Evolutionary conservation across 2,888 invertebrate species (phyloP), one percentile per base, ranked within the genome.

Genomic region (Clostera curtula): DNA sequence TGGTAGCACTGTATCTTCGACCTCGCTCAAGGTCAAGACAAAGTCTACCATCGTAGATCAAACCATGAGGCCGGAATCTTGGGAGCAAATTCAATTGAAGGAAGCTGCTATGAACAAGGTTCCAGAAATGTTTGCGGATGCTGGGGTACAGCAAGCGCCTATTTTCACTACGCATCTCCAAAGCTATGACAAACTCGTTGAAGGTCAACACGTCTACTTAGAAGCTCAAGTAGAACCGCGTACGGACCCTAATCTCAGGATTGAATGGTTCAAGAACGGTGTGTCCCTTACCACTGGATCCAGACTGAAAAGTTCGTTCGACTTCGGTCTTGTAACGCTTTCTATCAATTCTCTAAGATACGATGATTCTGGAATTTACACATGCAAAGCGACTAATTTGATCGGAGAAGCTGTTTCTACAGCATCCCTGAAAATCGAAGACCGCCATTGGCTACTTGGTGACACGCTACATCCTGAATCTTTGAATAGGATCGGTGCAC

Each of bases 211-310:
- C 56, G 91, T 96, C 2, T 90, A 90, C 52, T 71, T 96, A 27
- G 95, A 96, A 73, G 96, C 95, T 25, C 94, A 94, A 71, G 95
- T 96, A 6, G 95, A 96, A 58, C 96, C 96, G 6, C 87, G 94
- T 45, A 91, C 93, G 4, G 96, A 96, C 84, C 93, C 95, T 0
- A 92, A 95, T 58, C 83, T 96, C 18, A 87, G 91, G 34, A 90
- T 95, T 29, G 96, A 96, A 69, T 96, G 96, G 96, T 96, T 93
- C 72, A 95, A 95, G 63, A 96, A 96, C 62, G 94, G 95, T n/a
- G 76, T 93, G 22, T 87, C 93, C 1, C 83, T 96, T 9, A 93
- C 93, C 33, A 94, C 93, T 34, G 95, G 95, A 44, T 92, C 97
- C 16, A 89, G 98, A 47, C 87, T 97, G 38, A 92, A 95, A 60